These are phyloP conservation scores for Heloderma charlesbogerti DNA, from an alignment of 2,113 vertebrate genomes.

Conservation along the genomic window DNA sequence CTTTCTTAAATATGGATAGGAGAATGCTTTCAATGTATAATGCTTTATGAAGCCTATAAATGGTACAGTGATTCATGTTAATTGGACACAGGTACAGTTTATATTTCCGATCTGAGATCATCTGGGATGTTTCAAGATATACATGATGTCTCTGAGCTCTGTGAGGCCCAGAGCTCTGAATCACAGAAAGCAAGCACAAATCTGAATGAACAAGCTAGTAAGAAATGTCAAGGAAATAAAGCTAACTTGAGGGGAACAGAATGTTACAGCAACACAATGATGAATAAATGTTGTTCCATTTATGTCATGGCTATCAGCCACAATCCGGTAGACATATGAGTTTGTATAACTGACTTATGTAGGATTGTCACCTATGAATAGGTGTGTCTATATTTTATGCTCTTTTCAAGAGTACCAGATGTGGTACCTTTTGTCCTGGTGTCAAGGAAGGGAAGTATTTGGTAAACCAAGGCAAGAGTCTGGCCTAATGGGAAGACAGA, in stretches of 20 bases:
- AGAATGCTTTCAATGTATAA: background rate
- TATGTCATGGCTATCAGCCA: background rate
- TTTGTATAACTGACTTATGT: background rate
- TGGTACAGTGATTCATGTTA: background rate
- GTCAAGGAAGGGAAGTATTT: background rate
- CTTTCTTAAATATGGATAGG: background rate
- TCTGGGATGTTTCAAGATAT: background rate
- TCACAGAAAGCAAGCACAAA: background rate
- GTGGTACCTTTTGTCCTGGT: background rate
- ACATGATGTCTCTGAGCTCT: background rate
- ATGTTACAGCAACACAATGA: background rate
- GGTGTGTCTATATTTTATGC: background rate
- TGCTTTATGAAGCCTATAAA: background rate
- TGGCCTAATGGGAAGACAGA: background rate
- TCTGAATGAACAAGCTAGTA: background rate
- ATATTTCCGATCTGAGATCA: background rate
- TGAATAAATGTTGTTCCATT: background rate
- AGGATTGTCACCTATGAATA: background rate
- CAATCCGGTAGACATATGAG: background rate
- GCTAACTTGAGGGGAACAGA: background rate
- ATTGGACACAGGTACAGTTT: background rate
- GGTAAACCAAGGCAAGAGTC: background rate
- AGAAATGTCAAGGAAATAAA: conserved; percentile 3
- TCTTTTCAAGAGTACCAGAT: background rate
- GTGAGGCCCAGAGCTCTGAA: background rate